A percentile compares a stretch with the other conserved stretches of the same genome.
These are phyloP conservation scores for Macrobrachium rosenbergii DNA, from an alignment of 1,140 invertebrate species.

Conservation along the genomic window DNA sequence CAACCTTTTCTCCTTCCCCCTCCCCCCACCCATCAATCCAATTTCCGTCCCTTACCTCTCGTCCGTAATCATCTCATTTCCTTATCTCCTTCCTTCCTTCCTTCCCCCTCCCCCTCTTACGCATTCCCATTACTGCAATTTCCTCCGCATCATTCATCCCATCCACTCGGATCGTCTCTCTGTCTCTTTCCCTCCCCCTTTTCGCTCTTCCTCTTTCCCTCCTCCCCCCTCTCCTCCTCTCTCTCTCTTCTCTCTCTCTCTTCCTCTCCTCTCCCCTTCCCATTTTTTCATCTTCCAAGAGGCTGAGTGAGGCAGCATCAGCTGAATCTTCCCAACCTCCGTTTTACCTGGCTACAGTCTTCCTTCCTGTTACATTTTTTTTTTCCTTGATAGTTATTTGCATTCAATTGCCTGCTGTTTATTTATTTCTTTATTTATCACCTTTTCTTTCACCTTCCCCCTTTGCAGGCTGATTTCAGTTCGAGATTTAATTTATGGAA, in stretches of 20 bases:
- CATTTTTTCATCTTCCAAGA: constrained; percentile 7
- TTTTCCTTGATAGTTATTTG: not conserved
- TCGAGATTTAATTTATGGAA: not conserved
- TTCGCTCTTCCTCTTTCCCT: constrained; percentile 7
- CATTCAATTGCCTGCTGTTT: not conserved
- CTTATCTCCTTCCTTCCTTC: constrained; percentile 5
- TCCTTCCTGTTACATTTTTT: not conserved
- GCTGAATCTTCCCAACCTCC: not conserved
- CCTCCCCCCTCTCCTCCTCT: constrained; percentile 13
- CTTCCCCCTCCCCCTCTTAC: constrained; percentile 3
- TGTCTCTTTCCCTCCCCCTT: constrained; percentile 20
- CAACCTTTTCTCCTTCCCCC: not conserved
- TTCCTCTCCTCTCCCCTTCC: constrained; percentile 6
- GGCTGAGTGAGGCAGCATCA: too few relatives aligned
- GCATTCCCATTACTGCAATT: not conserved
- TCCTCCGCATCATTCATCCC: not conserved
- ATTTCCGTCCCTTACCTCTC: not conserved
- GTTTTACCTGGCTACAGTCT: not conserved
- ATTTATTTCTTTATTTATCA: not conserved
- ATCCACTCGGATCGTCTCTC: not conserved
- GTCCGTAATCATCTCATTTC: not conserved
- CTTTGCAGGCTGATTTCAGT: too few relatives aligned
- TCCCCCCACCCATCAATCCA: not conserved
- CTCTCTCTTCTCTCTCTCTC: constrained; percentile 18
- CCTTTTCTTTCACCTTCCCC: too few relatives aligned